These are phyloP conservation scores for Oncorhynchus masou DNA, from an alignment of 2,113 vertebrate genomes.

Conservation along the genomic window DNA sequence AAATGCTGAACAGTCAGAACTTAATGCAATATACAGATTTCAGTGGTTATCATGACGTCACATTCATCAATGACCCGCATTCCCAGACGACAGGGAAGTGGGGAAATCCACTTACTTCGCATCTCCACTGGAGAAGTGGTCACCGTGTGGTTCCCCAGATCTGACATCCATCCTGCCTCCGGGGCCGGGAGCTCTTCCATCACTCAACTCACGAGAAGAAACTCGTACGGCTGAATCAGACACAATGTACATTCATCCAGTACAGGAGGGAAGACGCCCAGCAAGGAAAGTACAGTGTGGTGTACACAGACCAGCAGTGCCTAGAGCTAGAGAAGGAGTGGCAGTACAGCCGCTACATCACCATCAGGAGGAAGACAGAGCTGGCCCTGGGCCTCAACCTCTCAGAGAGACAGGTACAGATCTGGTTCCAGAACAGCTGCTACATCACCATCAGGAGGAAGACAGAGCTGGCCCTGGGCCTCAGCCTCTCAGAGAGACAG, in stretches of 20 bases:
- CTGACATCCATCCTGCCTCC: slow-evolving; percentile 77
- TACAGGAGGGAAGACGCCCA: slow-evolving; percentile 87
- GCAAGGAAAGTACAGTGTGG: slow-evolving; percentile 97
- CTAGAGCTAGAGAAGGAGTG: slow-evolving; percentile 80
- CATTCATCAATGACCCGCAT: slow-evolving; percentile 80
- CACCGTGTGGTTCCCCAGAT: slow-evolving; percentile 79
- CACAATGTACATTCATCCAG: slow-evolving; percentile 64
- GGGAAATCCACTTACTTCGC: slow-evolving; percentile 82
- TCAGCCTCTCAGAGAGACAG: slow-evolving; percentile 91
- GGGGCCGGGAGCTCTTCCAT: slow-evolving; percentile 70
- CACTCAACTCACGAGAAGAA: slow-evolving; percentile 75
- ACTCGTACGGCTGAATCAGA: slow-evolving; percentile 83
- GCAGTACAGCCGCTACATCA: slow-evolving; percentile 93
- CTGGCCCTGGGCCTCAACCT: slow-evolving; percentile 82
- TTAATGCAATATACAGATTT: slow-evolving; percentile 88
- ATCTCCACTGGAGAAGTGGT: slow-evolving; percentile 85
- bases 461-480: slow-evolving; percentile 79
- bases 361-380: slow-evolving; percentile 91
- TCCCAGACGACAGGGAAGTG: slow-evolving; percentile 62
- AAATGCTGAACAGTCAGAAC: slow-evolving; percentile 79
- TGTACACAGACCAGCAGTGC: slow-evolving; percentile 93
- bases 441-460: slow-evolving; percentile 92
- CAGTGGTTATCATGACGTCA: slow-evolving; percentile 80
- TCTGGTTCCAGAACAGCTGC: slow-evolving; percentile 94
- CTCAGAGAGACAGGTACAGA: slow-evolving; percentile 96